Percentiles rank a stretch among this genome's conserved stretches.
Conservation (phyloP, 2,113 vertebrate genomes). For the Nansenia antarctica region DNA sequence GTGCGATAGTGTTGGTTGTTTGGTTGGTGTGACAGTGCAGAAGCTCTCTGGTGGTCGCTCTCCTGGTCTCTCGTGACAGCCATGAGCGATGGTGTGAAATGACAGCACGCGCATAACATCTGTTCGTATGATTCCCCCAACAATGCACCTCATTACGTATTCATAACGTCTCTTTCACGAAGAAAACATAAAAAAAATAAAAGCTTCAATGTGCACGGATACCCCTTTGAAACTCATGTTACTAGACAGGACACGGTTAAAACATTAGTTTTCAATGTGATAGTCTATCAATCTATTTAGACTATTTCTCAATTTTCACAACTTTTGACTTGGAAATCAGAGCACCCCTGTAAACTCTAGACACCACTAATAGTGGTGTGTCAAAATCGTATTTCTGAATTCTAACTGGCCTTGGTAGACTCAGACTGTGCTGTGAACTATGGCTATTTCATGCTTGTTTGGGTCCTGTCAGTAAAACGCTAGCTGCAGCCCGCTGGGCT, state of each 20-base stretch:
- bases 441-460: slow-evolving; percentile 32
- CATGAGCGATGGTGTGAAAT: slow-evolving; percentile 62
- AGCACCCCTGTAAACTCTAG: not conserved
- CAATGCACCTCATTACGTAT: slow-evolving; percentile 82
- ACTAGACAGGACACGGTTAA: not conserved
- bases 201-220: not conserved
- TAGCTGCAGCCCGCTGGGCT: slow-evolving; percentile 12
- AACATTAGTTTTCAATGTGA: not conserved
- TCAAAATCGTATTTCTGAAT: not conserved
- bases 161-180: slow-evolving; percentile 71
- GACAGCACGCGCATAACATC: slow-evolving; percentile 76
- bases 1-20: not conserved
- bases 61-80: slow-evolving; percentile 51
- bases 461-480: slow-evolving; percentile 4
- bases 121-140: slow-evolving; percentile 68
- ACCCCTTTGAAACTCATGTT: not conserved
- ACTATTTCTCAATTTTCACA: not conserved
- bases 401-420: not conserved
- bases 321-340: not conserved
- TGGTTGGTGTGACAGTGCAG: not conserved
- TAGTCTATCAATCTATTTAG: not conserved
- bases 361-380: not conserved
- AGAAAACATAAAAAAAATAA: not conserved
- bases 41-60: slow-evolving; percentile 31
- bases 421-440: not conserved